Base-by-base conservation (phyloP, 2,113 vertebrate species). In the Cyanistes caeruleus region DNA sequence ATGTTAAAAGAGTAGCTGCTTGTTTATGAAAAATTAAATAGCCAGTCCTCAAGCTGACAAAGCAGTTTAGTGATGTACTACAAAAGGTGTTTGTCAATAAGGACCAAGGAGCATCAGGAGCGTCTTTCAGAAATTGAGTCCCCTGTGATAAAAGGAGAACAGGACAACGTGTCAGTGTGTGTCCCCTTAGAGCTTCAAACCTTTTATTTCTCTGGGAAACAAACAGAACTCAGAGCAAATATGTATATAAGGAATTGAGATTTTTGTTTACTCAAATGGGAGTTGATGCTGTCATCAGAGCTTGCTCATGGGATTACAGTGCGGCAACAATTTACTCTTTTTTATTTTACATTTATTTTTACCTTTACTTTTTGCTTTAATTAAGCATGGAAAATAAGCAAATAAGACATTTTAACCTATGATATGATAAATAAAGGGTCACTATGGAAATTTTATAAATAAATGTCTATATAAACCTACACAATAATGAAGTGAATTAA, bases 401-500 rank as follows among this genome's bases (percentile, higher is more conserved):
- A 83, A 63, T 8, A 63, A 64, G 55, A 37, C 6, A 28, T 77
- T 93, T 94, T 78, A 79, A 85, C 25, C 17, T 25, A 23, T 69
- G 48, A 84, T 33, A 70, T 9, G 48, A 27, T 55, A 77, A 95
- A 70, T 41, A 85, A 93, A 95, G 72, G 51, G 5, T 82, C 33
- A 44, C 15, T 35, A 10, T 52, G 37, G 56, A 95, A 96, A 60
- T 84, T 87, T 91, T 95, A 75, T 68, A 69, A 74, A 86, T 28
- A 89, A 74, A 82, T 18, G 41, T 19, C 1, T 0, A 68, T 78
- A 76, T 28, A 67, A 91, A 68, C 56, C 22, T 79, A 77, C n/a
- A 84, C 9, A 87, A 90, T 37, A 91, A 95, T 91, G 31, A 94
- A 80, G 43, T 84, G 15, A 87, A 94, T 88, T 94, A 93, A 81